These are phyloP conservation scores for Gymnoscopelus braueri DNA, from an alignment of 2,797 vertebrate genomes.

Conservation along the genomic window DNA sequence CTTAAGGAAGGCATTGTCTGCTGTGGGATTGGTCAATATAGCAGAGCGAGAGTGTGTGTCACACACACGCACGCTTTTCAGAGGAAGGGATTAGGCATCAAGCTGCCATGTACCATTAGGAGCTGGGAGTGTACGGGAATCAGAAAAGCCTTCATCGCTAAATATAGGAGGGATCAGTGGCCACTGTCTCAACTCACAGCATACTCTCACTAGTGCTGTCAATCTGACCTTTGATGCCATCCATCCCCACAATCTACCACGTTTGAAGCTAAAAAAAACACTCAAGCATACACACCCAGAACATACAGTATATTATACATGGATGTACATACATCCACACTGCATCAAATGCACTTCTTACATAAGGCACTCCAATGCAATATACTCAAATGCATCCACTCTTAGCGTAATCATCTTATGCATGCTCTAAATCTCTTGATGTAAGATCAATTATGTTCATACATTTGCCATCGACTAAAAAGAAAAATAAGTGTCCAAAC, in stretches of 20 bases:
- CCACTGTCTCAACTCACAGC: conserved; percentile 35
- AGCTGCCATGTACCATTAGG: conserved; percentile 64
- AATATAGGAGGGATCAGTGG: conserved; percentile 64
- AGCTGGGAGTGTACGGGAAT: conserved; percentile 40
- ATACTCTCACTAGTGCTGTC: conserved; percentile 33
- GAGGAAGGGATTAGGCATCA: conserved; percentile 69
- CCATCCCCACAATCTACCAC: neutral
- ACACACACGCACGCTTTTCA: conserved; percentile 51
- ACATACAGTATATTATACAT: neutral
- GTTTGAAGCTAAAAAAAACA: conserved; percentile 1
- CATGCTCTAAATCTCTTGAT: conserved; percentile 38
- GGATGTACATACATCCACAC: conserved; percentile 20
- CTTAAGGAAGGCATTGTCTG: conserved; percentile 66
- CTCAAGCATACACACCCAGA: neutral
- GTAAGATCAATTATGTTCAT: conserved; percentile 30
- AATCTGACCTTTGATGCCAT: conserved; percentile 5
- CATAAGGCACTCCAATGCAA: conserved; percentile 16
- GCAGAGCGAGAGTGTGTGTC: conserved; percentile 37
- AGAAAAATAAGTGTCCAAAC: neutral
- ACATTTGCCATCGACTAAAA: neutral
- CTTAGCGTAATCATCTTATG: conserved; percentile 33
- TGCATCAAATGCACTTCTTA: conserved; percentile 25
- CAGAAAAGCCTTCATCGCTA: conserved; percentile 48
- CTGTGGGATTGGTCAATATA: conserved; percentile 48
- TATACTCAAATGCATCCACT: too few relatives aligned